Evolutionary conservation across 2,888 invertebrate genomes (phyloP).

Genomic region (Cabera pusaria): DNA sequence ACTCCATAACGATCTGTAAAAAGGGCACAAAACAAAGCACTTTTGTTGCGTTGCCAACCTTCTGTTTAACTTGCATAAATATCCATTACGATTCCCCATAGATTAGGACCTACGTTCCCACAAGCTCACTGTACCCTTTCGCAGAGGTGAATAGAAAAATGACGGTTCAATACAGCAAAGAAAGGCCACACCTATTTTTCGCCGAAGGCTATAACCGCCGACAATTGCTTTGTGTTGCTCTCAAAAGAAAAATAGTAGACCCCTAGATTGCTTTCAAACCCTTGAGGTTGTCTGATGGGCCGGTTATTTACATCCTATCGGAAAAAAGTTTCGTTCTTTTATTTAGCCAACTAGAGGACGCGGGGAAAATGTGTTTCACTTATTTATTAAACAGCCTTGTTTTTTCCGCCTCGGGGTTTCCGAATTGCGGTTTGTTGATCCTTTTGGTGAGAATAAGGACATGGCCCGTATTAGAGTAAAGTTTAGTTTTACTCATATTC

Average conservation of each 20-base stretch:
- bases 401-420: conserved; percentile 35
- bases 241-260: conserved; percentile 64
- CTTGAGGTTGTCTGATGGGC: conserved; percentile 62
- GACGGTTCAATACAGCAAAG: conserved; percentile 39
- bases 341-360: conserved; percentile 43
- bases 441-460: conserved; percentile 20
- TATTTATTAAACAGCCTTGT: conserved; percentile 40
- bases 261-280: conserved; percentile 68
- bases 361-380: conserved; percentile 42
- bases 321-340: conserved; percentile 50
- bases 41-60: conserved; percentile 8
- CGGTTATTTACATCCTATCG: conserved; percentile 66
- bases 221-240: conserved; percentile 69
- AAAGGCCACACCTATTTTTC: conserved; percentile 53
- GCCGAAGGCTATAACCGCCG: conserved; percentile 61
- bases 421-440: conserved; percentile 32
- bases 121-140: conserved; percentile 30
- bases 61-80: conserved; percentile 20
- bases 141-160: conserved; percentile 44
- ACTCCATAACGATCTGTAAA: not conserved
- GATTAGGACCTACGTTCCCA: conserved; percentile 24
- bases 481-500: conserved; percentile 15
- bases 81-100: conserved; percentile 26
- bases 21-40: conserved; percentile 15
- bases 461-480: conserved; percentile 23